These are phyloP conservation scores for Lytechinus pictus DNA, from an alignment of 35 echinoderm and acorn worm species.

Conservation along the genomic window DNA sequence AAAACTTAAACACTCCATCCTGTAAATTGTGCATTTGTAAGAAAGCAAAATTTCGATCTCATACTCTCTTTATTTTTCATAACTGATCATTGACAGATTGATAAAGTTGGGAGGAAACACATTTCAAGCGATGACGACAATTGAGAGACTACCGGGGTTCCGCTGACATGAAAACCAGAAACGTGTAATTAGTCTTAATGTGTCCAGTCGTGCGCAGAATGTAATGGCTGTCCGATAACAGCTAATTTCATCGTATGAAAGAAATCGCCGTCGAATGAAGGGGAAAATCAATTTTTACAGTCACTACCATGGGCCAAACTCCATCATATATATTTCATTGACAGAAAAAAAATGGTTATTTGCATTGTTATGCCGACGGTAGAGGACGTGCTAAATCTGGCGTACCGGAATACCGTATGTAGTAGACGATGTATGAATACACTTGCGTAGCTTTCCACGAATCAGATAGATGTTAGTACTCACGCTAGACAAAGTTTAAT, in stretches of 20 bases:
- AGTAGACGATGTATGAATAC: background rate
- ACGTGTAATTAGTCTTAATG: background rate
- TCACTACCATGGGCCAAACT: background rate
- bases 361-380: background rate
- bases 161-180: background rate
- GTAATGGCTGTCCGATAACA: background rate
- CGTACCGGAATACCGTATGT: background rate
- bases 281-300: background rate
- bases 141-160: background rate
- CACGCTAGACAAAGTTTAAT: background rate
- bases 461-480: background rate
- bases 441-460: slow-evolving; percentile 9
- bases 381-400: background rate
- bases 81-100: background rate
- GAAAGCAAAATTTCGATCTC: background rate
- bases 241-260: background rate
- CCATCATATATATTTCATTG: background rate
- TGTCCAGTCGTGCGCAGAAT: background rate
- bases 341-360: background rate
- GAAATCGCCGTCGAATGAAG: background rate
- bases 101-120: background rate
- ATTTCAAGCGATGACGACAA: background rate
- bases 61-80: no score
- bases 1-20: background rate
- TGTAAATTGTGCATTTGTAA: background rate